Percentiles rank a stretch among this genome's conserved stretches.
Conservation (phyloP, 2,113 vertebrate species). For the human region DNA sequence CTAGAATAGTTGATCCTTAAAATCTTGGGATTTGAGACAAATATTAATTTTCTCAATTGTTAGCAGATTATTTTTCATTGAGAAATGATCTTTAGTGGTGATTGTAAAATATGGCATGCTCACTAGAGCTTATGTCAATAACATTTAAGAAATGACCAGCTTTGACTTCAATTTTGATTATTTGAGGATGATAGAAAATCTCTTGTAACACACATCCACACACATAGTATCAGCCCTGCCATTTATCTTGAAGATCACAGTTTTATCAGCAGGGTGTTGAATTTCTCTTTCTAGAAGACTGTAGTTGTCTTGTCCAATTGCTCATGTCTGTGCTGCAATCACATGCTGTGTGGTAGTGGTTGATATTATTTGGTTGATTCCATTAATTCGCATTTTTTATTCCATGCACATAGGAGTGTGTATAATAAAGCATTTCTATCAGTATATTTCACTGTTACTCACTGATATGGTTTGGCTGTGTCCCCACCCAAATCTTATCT, state of each 20-base stretch:
- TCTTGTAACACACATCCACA: neutral
- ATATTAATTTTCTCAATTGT: neutral
- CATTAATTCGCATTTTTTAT: neutral
- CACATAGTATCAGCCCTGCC: neutral
- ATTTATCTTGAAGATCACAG: conserved; percentile 20
- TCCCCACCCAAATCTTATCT: too few relatives aligned
- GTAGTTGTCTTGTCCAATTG: neutral
- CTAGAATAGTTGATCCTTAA: neutral
- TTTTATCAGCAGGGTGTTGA: conserved; percentile 1
- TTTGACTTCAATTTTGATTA: neutral
- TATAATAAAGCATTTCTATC: neutral
- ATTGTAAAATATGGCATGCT: neutral
- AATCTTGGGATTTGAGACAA: neutral
- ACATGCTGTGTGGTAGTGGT: neutral
- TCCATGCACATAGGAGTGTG: neutral
- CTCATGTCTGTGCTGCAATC: neutral
- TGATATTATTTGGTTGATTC: neutral
- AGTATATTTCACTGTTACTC: neutral
- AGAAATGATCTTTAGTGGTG: neutral
- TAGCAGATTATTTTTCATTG: conserved; percentile 1
- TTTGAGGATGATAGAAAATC: neutral
- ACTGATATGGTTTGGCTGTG: too few relatives aligned
- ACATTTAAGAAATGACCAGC: neutral
- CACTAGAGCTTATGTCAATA: neutral
- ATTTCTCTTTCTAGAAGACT: neutral